A percentile compares a stretch with the other conserved stretches of the same genome.
Conservation (phyloP, 2,888 invertebrate species). For the Drosophila ochracea region DNA sequence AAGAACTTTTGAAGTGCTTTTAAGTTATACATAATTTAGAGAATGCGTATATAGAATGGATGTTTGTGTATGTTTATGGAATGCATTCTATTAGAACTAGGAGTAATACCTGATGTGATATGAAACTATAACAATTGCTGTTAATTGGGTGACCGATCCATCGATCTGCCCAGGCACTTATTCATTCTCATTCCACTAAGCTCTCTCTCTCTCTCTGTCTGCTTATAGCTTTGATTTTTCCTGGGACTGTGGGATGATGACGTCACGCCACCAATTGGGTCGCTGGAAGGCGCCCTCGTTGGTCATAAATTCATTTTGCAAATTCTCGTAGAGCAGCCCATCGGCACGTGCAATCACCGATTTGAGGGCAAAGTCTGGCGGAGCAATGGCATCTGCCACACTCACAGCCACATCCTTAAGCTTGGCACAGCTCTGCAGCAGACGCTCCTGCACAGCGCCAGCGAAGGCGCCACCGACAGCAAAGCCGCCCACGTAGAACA, state of each 20-base stretch:
- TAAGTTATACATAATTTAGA: not conserved
- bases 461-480: constrained; percentile 87
- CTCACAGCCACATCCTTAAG: constrained; percentile 91
- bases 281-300: constrained; percentile 89
- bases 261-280: constrained; percentile 91
- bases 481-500: constrained; percentile 88
- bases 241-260: constrained; percentile 83
- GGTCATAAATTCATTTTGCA: constrained; percentile 90
- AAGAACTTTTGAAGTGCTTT: not conserved
- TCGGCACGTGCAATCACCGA: constrained; percentile 94
- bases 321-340: constrained; percentile 89
- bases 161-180: constrained; percentile 61
- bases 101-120: constrained; percentile 45
- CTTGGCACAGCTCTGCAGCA: constrained; percentile 89
- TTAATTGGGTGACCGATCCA: constrained; percentile 1
- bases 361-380: constrained; percentile 95
- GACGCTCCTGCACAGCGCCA: constrained; percentile 88
- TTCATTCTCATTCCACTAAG: not conserved
- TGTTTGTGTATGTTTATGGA: constrained; percentile 3
- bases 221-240: constrained; percentile 78
- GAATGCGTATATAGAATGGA: not conserved
- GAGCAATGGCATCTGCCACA: constrained; percentile 94
- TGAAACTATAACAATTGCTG: constrained; percentile 32
- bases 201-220: not conserved
- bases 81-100: constrained; percentile 17